These are phyloP conservation scores for Eulimnadia texana DNA, from an alignment of 1,140 invertebrate genomes.

Conservation along the genomic window DNA sequence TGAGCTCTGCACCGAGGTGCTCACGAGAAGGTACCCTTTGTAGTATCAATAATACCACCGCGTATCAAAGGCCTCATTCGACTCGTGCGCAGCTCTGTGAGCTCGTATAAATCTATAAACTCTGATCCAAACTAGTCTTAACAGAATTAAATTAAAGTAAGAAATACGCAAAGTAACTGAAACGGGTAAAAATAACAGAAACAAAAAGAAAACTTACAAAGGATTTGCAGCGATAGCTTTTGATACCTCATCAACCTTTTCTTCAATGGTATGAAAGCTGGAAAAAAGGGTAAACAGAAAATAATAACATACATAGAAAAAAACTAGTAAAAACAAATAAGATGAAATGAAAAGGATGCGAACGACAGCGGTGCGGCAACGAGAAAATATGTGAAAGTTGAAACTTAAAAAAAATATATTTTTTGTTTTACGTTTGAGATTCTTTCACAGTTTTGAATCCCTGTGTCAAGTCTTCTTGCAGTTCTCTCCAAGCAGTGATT, in stretches of 20 bases:
- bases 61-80: not conserved
- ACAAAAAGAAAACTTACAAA: conserved; percentile 36
- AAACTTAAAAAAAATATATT: too few relatives aligned
- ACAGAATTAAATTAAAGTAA: conserved; percentile 14
- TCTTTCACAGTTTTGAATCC: conserved; percentile 85
- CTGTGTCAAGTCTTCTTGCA: conserved; percentile 79
- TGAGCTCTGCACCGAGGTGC: not conserved
- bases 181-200: not conserved
- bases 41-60: not conserved
- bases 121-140: not conserved
- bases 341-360: not conserved
- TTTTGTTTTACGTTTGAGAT: conserved; percentile 73
- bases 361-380: too few relatives aligned
- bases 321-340: conserved; percentile 7
- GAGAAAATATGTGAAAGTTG: not conserved
- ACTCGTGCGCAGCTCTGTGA: not conserved
- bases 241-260: conserved; percentile 55
- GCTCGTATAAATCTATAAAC: not conserved
- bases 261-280: conserved; percentile 38
- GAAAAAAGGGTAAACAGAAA: conserved; percentile 12
- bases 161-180: not conserved
- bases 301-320: not conserved
- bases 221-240: conserved; percentile 56
- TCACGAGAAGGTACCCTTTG: not conserved
- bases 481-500: conserved; percentile 84